These are phyloP conservation scores for Manis javanica DNA, from an alignment of 2,797 vertebrate genomes.

Conservation along the genomic window DNA sequence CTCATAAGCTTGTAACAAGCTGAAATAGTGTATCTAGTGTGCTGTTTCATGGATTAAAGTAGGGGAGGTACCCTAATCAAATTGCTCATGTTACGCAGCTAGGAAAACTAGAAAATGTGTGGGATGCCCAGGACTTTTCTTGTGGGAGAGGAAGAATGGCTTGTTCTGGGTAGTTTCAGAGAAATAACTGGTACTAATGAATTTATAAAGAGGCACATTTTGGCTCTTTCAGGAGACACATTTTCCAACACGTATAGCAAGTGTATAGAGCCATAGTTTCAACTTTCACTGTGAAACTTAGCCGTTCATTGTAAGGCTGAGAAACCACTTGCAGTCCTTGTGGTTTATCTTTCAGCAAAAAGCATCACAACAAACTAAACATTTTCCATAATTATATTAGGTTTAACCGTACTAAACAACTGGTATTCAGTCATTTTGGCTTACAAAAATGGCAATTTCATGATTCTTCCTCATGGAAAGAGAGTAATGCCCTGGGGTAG, in stretches of 20 bases:
- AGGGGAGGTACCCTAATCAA: background rate
- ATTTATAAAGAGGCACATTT: background rate
- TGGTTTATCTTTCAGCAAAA: slow-evolving; percentile 29
- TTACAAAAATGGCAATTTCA: background rate
- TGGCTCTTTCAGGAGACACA: background rate
- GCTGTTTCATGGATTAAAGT: background rate
- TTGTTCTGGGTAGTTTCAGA: background rate
- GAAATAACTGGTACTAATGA: background rate
- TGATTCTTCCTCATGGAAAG: background rate
- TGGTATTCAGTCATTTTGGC: background rate
- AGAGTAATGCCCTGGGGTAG: background rate
- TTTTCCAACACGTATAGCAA: background rate
- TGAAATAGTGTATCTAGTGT: background rate
- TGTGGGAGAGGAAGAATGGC: background rate
- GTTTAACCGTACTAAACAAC: background rate
- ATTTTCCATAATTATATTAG: background rate
- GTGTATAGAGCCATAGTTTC: background rate
- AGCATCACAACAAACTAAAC: background rate
- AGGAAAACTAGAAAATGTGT: background rate
- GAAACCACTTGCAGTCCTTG: background rate
- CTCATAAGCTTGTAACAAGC: background rate
- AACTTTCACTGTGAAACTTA: background rate
- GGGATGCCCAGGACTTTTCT: background rate
- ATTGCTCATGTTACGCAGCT: background rate
- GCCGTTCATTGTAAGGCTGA: background rate